These are phyloP conservation scores for Pecten maximus DNA, from an alignment of 2,888 invertebrate species.

Conservation along the genomic window DNA sequence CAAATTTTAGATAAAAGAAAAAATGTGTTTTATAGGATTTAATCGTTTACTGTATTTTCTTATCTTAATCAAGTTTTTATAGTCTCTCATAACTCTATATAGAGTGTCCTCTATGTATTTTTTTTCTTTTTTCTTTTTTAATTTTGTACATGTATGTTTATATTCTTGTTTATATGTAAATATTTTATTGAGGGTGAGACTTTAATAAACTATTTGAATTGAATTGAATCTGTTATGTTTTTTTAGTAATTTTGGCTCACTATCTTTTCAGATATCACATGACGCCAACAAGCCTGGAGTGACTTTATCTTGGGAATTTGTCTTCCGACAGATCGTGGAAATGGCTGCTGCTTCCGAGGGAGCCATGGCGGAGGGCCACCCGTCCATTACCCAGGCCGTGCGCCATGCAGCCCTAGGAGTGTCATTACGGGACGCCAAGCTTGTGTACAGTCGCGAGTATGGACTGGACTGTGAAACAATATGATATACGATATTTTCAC, in stretches of 20 bases:
- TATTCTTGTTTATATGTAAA: no score
- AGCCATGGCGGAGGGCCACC: slow-evolving; percentile 36
- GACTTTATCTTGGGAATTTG: slow-evolving; percentile 40
- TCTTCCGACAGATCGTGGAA: slow-evolving; percentile 42
- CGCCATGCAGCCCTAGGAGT: slow-evolving; percentile 47
- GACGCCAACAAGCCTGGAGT: not conserved
- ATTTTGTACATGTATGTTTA: no score
- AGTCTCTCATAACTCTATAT: no score
- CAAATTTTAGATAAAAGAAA: no score
- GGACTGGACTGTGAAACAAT: slow-evolving; percentile 27
- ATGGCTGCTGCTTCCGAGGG: slow-evolving; percentile 46
- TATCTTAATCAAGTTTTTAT: no score
- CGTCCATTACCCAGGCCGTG: slow-evolving; percentile 43
- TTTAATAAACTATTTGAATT: no score
- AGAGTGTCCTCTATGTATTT: no score
- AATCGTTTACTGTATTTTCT: no score
- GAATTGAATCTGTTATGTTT: not conserved
- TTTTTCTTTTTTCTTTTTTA: no score
- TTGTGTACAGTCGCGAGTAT: slow-evolving; percentile 41
- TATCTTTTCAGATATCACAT: not conserved
- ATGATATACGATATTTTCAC: not conserved
- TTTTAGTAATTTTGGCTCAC: no score
- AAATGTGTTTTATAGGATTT: no score
- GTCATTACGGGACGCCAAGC: slow-evolving; percentile 41
- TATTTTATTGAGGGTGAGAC: no score